Evolutionary conservation across 2,888 invertebrate genomes (phyloP).

Genomic region (Zaprionus obscuricornis): DNA sequence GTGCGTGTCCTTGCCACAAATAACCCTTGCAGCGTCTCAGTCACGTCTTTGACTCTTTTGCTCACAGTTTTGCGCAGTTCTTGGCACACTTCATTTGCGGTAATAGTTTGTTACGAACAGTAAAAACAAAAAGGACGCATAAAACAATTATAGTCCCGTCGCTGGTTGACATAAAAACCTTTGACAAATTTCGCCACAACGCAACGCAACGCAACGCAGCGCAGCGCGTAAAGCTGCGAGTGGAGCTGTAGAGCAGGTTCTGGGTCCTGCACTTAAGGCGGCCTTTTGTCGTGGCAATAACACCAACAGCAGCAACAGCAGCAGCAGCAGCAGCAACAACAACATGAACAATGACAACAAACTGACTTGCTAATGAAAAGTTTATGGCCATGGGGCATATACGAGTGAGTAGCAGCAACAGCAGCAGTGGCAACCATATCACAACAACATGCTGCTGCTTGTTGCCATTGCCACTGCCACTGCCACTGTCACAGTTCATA

Average conservation of each 20-base stretch:
- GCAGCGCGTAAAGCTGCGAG: constrained; percentile 32
- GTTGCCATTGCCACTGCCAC: constrained; percentile 9
- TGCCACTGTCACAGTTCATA: too few species aligned
- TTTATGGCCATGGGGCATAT: constrained; percentile 61
- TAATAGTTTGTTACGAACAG: constrained; percentile 62
- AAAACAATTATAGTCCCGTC: constrained; percentile 74
- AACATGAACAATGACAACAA: constrained; percentile 32
- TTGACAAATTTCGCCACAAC: constrained; percentile 61
- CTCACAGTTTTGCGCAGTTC: not conserved
- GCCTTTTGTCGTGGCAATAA: constrained; percentile 32
- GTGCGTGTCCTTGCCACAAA: constrained; percentile 24
- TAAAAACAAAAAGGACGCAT: constrained; percentile 66
- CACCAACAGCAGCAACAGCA: constrained; percentile 7
- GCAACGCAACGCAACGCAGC: constrained; percentile 9
- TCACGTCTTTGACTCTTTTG: constrained; percentile 15
- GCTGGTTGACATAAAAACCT: constrained; percentile 68
- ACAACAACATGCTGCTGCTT: constrained; percentile 13
- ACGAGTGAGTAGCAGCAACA: constrained; percentile 39
- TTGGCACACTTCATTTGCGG: constrained; percentile 50
- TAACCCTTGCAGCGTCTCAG: constrained; percentile 15
- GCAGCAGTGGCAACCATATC: not conserved
- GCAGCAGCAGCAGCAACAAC: constrained; percentile 14
- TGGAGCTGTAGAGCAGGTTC: constrained; percentile 3
- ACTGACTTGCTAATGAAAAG: constrained; percentile 72
- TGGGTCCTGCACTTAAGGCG: constrained; percentile 54